phyloP scores from a whole-genome alignment of 1,140 invertebrate genomes.

The Papilio machaon region DNA sequence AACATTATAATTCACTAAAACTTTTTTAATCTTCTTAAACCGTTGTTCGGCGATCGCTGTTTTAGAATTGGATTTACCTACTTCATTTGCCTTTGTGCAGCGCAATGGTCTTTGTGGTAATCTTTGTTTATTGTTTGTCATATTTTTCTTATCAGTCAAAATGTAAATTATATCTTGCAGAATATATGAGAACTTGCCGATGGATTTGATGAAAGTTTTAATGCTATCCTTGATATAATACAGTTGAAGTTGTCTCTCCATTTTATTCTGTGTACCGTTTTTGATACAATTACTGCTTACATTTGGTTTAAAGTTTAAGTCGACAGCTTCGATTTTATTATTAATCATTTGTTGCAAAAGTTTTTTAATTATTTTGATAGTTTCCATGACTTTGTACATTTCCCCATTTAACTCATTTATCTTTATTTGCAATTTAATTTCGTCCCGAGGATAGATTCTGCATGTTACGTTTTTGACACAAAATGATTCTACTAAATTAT shows the following conservation, averaged over 20 bases:
- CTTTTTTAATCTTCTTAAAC: slow-evolving; percentile 55
- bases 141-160: slow-evolving; percentile 44
- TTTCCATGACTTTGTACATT: slow-evolving; percentile 58
- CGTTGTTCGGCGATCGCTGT: slow-evolving; percentile 41
- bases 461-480: slow-evolving; percentile 60
- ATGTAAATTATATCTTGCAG: slow-evolving; percentile 62
- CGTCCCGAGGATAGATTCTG: slow-evolving; percentile 48
- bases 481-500: slow-evolving; percentile 50
- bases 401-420: slow-evolving; percentile 57
- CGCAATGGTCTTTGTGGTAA: slow-evolving; percentile 30
- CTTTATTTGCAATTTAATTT: slow-evolving; percentile 51
- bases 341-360: slow-evolving; percentile 53
- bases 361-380: slow-evolving; percentile 62
- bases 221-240: slow-evolving; percentile 65
- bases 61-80: slow-evolving; percentile 36
- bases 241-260: slow-evolving; percentile 55
- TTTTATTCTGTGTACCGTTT: slow-evolving; percentile 41
- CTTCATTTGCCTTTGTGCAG: slow-evolving; percentile 33
- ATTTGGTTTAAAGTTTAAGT: slow-evolving; percentile 55
- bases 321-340: slow-evolving; percentile 44
- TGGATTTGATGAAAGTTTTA: slow-evolving; percentile 57
- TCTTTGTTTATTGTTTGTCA: slow-evolving; percentile 28
- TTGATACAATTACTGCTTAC: slow-evolving; percentile 50
- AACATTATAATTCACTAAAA: slow-evolving; percentile 61
- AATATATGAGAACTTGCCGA: slow-evolving; percentile 62